Evolutionary conservation across 1,140 invertebrate species (phyloP).

Genomic region (Colletes gigas): DNA sequence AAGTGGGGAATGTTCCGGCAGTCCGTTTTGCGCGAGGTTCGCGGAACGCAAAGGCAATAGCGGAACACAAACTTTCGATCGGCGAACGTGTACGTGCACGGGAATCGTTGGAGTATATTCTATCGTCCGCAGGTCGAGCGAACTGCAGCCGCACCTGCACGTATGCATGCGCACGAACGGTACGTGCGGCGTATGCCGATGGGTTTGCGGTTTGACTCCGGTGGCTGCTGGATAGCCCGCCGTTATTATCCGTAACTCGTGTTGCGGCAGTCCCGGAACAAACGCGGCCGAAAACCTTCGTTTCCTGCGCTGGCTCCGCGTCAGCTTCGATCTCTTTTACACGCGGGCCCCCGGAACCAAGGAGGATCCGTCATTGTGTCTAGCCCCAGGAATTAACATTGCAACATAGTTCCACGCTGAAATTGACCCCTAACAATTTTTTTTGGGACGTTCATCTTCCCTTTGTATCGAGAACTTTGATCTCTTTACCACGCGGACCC

Average conservation of each 20-base stretch:
- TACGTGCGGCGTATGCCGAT: conserved; percentile 69
- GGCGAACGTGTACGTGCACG: conserved; percentile 15
- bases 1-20: neutral
- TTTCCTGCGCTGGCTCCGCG: conserved; percentile 31
- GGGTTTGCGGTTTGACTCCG: conserved; percentile 67
- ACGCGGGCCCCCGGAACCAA: conserved; percentile 1
- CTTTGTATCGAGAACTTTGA: no score
- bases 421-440: neutral
- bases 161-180: conserved; percentile 39
- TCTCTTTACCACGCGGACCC: no score
- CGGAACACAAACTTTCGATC: conserved; percentile 33
- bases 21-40: neutral
- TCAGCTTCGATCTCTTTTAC: conserved; percentile 8
- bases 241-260: conserved; percentile 69
- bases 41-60: neutral
- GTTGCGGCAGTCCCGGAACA: conserved; percentile 63
- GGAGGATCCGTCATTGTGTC: conserved; percentile 41
- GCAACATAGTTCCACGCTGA: neutral
- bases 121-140: conserved; percentile 8
- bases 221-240: conserved; percentile 66
- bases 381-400: neutral
- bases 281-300: conserved; percentile 59
- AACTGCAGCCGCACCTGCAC: conserved; percentile 33
- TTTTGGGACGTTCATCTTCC: no score
- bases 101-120: conserved; percentile 14